Base-by-base conservation (phyloP, 1,140 invertebrate genomes). In the Apis florea region DNA sequence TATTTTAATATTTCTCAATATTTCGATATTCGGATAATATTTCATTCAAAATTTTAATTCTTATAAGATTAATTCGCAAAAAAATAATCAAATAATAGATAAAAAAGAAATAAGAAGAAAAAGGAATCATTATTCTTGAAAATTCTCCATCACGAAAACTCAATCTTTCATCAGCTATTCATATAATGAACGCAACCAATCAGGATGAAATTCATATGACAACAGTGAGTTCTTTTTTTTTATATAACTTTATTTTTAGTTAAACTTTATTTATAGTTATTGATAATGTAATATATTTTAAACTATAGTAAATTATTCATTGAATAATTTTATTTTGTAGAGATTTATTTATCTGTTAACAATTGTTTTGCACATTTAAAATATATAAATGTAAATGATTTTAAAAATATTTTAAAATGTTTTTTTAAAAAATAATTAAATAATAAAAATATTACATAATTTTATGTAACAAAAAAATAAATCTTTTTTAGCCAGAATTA, bases 401-500 rank as follows among this genome's bases (percentile, higher is more conserved):
- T 40, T 40, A 40, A 40, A 40, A 40, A 40, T 40, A 40, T 40
- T 40, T 40, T 40, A 40, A 2, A 3, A 72, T 53, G 4, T 53
- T 19, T 31, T 31, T 54, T 75, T 58, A 56, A 53, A n/a, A 56
- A 63, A 73, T 49, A 31, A 61, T 49, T 17, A 40, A 40, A 47
- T 61, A 15, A 40, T 40, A 40, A 40, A 40, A 40, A 40, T 40
- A 31, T 70, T 10, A 10, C 13, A 24, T 58, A n/a, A 61, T 15
- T 24, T 64, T 12, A 49, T 70, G 24, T 59, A 3, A 77, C 56
- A 61, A 21, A 69, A 17, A 51, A 26, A 24, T 21, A 24, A 26
- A 17, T 73, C 83, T 73, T 89, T 93, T 92, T 53, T 88, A 95
- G 94, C 92, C 93, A 69, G 92, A 95, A 92, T 81, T 95, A n/a